Conservation (phyloP, 2,888 invertebrate genomes). For the Pseudococcus viburni region DNA sequence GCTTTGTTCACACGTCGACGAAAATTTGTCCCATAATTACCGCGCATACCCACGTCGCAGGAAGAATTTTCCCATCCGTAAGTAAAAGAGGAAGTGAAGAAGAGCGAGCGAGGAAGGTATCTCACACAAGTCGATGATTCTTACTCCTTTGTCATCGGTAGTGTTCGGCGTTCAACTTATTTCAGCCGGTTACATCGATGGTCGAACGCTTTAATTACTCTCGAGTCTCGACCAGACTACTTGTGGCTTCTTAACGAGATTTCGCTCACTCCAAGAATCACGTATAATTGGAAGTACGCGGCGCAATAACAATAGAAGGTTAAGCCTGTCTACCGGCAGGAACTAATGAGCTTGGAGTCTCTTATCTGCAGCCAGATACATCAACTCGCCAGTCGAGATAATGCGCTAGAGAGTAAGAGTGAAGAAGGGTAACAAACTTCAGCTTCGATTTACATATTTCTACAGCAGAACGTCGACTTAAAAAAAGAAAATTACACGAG, state of each 20-base stretch:
- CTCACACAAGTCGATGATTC: background rate
- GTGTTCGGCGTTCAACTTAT: background rate
- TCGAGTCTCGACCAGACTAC: conserved; percentile 17
- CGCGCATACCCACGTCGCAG: background rate
- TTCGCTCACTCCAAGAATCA: conserved; percentile 41
- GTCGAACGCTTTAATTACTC: conserved; percentile 37
- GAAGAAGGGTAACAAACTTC: conserved; percentile 2
- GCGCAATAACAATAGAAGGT: conserved; percentile 49
- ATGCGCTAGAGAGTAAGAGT: background rate
- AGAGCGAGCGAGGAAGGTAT: background rate
- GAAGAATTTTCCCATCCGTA: conserved; percentile 12
- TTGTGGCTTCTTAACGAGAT: conserved; percentile 44
- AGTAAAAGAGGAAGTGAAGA: background rate
- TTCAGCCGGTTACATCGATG: conserved; percentile 3
- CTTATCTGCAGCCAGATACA: conserved; percentile 22
- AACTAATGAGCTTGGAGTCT: conserved; percentile 40
- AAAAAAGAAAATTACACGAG: background rate
- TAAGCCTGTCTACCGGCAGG: conserved; percentile 44
- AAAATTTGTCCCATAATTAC: conserved; percentile 21
- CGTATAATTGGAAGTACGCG: conserved; percentile 47
- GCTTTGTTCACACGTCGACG: background rate
- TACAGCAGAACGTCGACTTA: background rate
- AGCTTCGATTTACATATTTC: background rate
- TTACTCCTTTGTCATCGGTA: conserved; percentile 26
- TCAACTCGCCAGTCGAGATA: background rate